phyloP scores from a whole-genome alignment of 2,797 vertebrate genomes.

The Hapalemur alaotrensis region DNA sequence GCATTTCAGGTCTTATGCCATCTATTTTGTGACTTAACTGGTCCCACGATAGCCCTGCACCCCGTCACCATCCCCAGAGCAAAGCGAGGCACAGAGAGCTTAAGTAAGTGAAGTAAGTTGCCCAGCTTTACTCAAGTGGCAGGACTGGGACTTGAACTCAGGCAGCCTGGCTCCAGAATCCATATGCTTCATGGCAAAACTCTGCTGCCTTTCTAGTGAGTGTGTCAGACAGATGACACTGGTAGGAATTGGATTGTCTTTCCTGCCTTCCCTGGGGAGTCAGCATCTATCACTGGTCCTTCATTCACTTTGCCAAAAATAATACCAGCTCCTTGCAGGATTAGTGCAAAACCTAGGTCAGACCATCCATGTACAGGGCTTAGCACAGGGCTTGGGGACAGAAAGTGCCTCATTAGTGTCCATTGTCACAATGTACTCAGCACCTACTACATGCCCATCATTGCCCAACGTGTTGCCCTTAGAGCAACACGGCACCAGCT shows the following conservation, averaged over 20 bases:
- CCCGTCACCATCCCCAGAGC: background rate
- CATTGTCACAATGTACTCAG: background rate
- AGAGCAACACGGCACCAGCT: rapidly evolving
- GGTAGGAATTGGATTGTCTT: background rate
- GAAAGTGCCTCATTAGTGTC: background rate
- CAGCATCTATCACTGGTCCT: background rate
- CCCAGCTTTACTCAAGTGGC: background rate
- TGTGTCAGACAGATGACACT: background rate
- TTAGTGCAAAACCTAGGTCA: background rate
- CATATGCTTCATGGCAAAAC: background rate
- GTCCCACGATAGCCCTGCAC: background rate
- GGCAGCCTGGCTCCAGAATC: background rate
- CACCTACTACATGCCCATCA: background rate
- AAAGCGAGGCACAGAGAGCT: too few species aligned
- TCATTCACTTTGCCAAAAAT: background rate
- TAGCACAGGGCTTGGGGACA: background rate
- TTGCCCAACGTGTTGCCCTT: background rate
- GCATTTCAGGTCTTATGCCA: background rate
- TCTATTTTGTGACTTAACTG: background rate
- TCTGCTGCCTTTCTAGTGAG: background rate
- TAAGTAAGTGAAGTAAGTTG: background rate
- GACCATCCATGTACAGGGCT: background rate
- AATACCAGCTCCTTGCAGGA: background rate
- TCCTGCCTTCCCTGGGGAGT: background rate
- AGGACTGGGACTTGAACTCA: background rate